Evolutionary conservation across 2,888 invertebrate genomes (phyloP), one percentile per base, ranked within the genome.

Genomic region (Rhyacophila evoluta): DNA sequence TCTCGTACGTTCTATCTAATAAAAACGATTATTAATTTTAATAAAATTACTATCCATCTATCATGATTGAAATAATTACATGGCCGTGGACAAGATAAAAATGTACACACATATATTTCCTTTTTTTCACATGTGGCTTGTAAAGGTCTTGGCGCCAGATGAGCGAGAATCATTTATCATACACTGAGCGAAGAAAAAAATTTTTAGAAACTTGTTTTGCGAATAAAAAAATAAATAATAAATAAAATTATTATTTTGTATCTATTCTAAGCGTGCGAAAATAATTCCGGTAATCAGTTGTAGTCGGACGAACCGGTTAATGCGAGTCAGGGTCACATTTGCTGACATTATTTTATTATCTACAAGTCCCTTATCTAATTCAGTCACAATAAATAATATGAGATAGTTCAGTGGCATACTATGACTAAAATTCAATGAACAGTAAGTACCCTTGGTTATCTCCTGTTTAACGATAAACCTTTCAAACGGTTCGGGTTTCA

Each of bases 291-390:
- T 10, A 55, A 55, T 55, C 55, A 55, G 55, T 19, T 55, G 19
- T 55, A 2, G 55, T 10, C 55, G 19, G 19, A 10, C 55, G 15
- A 55, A 55, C 55, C 55, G 55, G 55, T 55, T 55, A 55, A 55
- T 19, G 55, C 55, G 10, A 55, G 55, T 55, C 55, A 55, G 55
- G 55, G 55, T 55, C 55, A 55, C 12, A 39, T 1, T n/a, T 4
- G 55, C 55, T 19, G 55, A 25, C 55, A 55, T 55, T 55, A 19
- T 55, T 55, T 55, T 55, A 55, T 55, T 55, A 55, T 55, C 55
- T 19, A 55, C 19, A 10, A 15, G 1, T 55, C 25, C 55, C 55
- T 55, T 55, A 55, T 55, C 55, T 5, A 55, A 55, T 55, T 55
- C 25, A 8, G 15, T 55, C 8, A 2, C 1, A 19, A 10, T 55